phyloP scores from a whole-genome alignment of 2,113 vertebrate species.

The Mesembrinibis cayennensis region DNA sequence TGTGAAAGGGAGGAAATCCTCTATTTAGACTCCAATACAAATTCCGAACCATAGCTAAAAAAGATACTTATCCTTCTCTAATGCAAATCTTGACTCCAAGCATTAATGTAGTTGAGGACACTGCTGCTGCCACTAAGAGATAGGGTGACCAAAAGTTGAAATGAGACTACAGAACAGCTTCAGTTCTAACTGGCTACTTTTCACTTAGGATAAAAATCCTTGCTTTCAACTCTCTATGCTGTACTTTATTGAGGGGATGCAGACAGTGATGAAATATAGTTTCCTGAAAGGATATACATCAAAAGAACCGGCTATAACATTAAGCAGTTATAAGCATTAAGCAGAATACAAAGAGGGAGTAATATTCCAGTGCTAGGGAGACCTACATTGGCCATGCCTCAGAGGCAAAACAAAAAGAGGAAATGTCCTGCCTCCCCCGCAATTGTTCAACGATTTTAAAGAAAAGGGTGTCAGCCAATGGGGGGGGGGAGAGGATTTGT shows the following conservation, averaged over 20 bases:
- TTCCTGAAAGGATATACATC: not conserved
- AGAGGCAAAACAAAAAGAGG: slow-evolving; percentile 17
- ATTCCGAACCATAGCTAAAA: slow-evolving; percentile 8
- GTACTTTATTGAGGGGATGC: not conserved
- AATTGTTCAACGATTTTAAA: not conserved
- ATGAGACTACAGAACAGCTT: not conserved
- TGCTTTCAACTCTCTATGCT: not conserved
- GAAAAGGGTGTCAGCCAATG: not conserved
- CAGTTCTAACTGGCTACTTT: not conserved
- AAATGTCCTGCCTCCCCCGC: not conserved
- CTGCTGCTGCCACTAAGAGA: not conserved
- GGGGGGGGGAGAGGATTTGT: not conserved
- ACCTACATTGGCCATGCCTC: not conserved
- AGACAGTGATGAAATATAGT: not conserved
- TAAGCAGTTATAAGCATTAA: not conserved
- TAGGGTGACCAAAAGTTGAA: not conserved
- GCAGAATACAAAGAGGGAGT: not conserved
- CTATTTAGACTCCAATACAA: slow-evolving; percentile 60
- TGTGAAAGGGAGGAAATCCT: slow-evolving; percentile 67
- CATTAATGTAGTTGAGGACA: not conserved
- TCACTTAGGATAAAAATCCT: not conserved
- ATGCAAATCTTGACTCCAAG: not conserved
- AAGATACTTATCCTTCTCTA: not conserved
- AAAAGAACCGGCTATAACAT: not conserved
- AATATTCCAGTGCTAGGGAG: not conserved